A percentile compares a stretch with the other conserved stretches of the same genome.
Conservation (phyloP, 2,113 vertebrate genomes). For the Prietella phreatophila region DNA sequence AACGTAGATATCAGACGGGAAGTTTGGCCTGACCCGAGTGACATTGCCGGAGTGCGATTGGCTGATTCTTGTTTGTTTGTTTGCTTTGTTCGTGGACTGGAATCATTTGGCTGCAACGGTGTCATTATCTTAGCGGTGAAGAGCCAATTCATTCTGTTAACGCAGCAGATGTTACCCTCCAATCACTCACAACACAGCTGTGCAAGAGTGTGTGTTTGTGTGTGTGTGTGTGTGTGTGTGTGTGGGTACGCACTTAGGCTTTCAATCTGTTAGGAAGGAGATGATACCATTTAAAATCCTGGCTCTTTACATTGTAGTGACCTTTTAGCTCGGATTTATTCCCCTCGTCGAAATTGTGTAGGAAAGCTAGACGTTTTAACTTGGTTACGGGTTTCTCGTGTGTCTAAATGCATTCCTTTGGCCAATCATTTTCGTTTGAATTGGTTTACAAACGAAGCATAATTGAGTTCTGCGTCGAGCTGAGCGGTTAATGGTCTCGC, state of each 20-base stretch:
- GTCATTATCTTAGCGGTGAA: constrained; percentile 65
- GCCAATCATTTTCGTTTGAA: background rate
- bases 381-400: too few species aligned
- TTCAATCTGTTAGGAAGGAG: constrained; percentile 49
- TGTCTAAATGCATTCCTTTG: background rate
- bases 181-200: constrained; percentile 64
- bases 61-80: constrained; percentile 48
- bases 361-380: background rate
- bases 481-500: background rate
- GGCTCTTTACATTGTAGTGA: constrained; percentile 43
- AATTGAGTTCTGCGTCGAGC: background rate
- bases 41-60: constrained; percentile 60
- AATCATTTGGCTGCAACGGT: constrained; percentile 64
- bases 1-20: constrained; percentile 11
- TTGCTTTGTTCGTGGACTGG: constrained; percentile 66
- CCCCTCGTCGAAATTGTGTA: background rate
- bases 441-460: background rate
- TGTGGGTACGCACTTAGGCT: constrained; percentile 25
- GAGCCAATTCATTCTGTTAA: constrained; percentile 69
- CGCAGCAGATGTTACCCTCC: constrained; percentile 70
- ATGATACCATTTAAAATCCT: constrained; percentile 44
- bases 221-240: constrained; percentile 43
- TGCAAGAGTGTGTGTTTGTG: constrained; percentile 30
- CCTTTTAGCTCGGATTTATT: constrained; percentile 27
- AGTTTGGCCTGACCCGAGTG: constrained; percentile 62